phyloP scores from a whole-genome alignment of 2,888 invertebrate genomes.

The Leistus spinibarbis region DNA sequence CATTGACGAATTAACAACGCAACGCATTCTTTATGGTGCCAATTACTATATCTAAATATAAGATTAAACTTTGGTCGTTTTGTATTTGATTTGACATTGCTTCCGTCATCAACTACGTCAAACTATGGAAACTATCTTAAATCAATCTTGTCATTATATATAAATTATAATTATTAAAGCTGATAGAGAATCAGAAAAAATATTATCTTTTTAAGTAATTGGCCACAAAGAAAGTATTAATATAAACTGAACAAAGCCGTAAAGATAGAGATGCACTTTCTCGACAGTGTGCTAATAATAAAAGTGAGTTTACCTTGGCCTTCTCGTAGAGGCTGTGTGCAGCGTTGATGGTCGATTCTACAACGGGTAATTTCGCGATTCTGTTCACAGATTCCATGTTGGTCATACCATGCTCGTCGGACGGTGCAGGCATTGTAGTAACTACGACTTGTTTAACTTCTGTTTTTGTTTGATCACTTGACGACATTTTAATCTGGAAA shows the following conservation, averaged over 20 bases:
- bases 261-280: too few species aligned
- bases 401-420: constrained; percentile 33
- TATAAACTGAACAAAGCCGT: too few species aligned
- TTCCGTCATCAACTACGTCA: not conserved
- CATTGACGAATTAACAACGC: too few species aligned
- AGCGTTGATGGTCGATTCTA: constrained; percentile 64
- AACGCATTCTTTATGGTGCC: not conserved
- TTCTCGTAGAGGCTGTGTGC: constrained; percentile 63
- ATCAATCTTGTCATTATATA: not conserved
- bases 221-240: too few species aligned
- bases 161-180: too few species aligned
- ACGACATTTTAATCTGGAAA: constrained; percentile 44
- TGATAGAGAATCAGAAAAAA: too few species aligned
- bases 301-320: constrained; percentile 59
- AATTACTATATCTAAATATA: not conserved
- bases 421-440: constrained; percentile 24
- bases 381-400: constrained; percentile 63
- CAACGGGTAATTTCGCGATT: constrained; percentile 62
- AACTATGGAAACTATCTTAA: not conserved
- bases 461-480: constrained; percentile 27
- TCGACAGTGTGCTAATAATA: not conserved
- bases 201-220: too few species aligned
- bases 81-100: not conserved
- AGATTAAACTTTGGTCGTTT: not conserved
- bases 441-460: constrained; percentile 22